Evolutionary conservation across 2,888 invertebrate species (phyloP), one percentile per base, ranked within the genome.

Genomic region (Leptinotarsa rubiginosa): DNA sequence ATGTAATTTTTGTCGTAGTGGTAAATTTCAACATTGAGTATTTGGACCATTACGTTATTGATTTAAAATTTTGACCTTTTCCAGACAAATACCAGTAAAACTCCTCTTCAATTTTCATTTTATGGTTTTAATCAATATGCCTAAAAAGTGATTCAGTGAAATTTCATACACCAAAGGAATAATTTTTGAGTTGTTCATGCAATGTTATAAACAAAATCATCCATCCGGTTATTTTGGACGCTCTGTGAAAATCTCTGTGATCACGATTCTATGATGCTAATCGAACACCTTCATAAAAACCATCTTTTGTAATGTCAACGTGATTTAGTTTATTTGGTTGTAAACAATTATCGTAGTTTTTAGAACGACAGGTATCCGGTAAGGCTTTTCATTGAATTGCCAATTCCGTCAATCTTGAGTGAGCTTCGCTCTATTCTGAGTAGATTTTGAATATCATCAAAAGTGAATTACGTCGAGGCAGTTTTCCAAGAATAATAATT

Each of bases 191-290:
- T 41, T 41, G 41, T 41, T 41, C 10, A 41, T 41, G 41, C 10
- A 10, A 41, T 41, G 2, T 10, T 2, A 5, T 16, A 16, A 13
- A 25, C 16, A 12, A n/a, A 31, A 62, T 31, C 41, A 41, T 62
- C 15, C 62, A 62, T 31, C n/a, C 31, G 41, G n/a, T 62, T 41
- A 62, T 62, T 62, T 62, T n/a, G 62, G n/a, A 31, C 62, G 31
- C 62, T 62, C 31, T 5, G 62, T 31, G 4, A 62, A 41, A 31
- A 15, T 31, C n/a, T 31, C 4, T 62, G 41, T 31, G 31, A n/a
- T 62, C 62, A 62, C 62, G 62, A 62, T 18, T 62, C 16, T 16
- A 62, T 41, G 10, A 62, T 62, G 62, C 62, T 62, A 41, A 62
- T 62, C 62, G 62, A 62, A 41, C 41, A 62, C 16, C 62, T 31